phyloP scores from a whole-genome alignment of 1,140 invertebrate genomes.

The Drosophila cardini region DNA sequence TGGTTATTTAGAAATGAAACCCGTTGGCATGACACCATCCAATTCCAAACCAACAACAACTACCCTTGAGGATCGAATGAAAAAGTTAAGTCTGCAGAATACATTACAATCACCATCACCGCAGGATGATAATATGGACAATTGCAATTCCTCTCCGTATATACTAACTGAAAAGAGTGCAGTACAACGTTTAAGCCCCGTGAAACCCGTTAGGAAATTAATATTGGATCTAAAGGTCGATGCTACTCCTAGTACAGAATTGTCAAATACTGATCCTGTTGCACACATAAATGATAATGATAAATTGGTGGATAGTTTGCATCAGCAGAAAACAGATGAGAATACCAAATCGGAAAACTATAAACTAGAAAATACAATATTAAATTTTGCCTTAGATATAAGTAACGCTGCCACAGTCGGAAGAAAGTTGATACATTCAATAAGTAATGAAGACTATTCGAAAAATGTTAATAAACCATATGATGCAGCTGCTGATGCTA shows the following conservation, averaged over 20 bases:
- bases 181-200: slow-evolving; percentile 3
- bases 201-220: slow-evolving; percentile 3
- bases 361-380: slow-evolving; percentile 13
- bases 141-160: slow-evolving; percentile 18
- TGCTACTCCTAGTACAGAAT: slow-evolving; percentile 7
- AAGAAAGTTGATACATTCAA: slow-evolving; percentile 68
- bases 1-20: slow-evolving; percentile 85
- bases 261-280: neutral
- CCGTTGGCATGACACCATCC: slow-evolving; percentile 61
- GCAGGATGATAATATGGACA: slow-evolving; percentile 28
- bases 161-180: slow-evolving; percentile 25
- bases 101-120: neutral
- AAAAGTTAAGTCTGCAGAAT: slow-evolving; percentile 46
- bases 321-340: slow-evolving; percentile 17
- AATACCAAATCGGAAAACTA: slow-evolving; percentile 25
- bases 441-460: slow-evolving; percentile 71
- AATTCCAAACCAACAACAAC: slow-evolving; percentile 13
- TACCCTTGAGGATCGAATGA: slow-evolving; percentile 46
- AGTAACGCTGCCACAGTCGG: slow-evolving; percentile 28
- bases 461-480: slow-evolving; percentile 53
- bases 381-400: slow-evolving; percentile 47
- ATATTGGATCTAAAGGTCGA: slow-evolving; percentile 18
- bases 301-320: neutral
- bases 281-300: slow-evolving; percentile 13
- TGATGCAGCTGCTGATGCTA: slow-evolving; percentile 31